Percentiles rank a stretch among this genome's conserved stretches.
These are phyloP conservation scores for Bostrychus sinensis DNA, from an alignment of 2,113 vertebrate genomes.

Conservation along the genomic window DNA sequence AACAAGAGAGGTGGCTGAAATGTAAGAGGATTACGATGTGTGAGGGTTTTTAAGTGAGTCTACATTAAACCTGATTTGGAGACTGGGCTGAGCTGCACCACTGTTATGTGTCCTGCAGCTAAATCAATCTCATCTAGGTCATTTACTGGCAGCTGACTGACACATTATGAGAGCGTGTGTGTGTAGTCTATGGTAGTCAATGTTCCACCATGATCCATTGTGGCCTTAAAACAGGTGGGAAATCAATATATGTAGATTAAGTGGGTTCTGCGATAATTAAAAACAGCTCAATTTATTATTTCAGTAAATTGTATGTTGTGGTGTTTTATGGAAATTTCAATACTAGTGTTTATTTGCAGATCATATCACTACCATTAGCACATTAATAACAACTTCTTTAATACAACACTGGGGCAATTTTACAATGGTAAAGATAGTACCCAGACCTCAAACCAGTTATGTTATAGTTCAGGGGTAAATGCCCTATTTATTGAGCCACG, in stretches of 20 bases:
- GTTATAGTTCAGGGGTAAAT: too few species aligned
- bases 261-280: too few species aligned
- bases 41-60: not conserved
- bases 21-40: not conserved
- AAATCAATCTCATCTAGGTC: constrained; percentile 71
- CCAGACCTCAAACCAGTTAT: too few species aligned
- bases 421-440: too few species aligned
- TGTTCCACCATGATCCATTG: constrained; percentile 16
- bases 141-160: constrained; percentile 35
- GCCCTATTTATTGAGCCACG: too few species aligned
- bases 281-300: not conserved
- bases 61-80: constrained; percentile 25
- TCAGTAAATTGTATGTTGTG: not conserved
- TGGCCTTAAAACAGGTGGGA: constrained; percentile 8
- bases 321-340: too few species aligned
- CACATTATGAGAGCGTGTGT: not conserved
- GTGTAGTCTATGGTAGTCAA: not conserved
- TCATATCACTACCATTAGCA: too few species aligned
- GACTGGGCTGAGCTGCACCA: constrained; percentile 7
- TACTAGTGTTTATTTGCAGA: too few species aligned
- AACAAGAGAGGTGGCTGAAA: constrained; percentile 18
- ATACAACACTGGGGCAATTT: too few species aligned
- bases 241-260: not conserved
- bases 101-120: constrained; percentile 48
- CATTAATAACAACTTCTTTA: too few species aligned